phyloP scores from a whole-genome alignment of 1,140 invertebrate species.

The Leptopilina clavipes region DNA sequence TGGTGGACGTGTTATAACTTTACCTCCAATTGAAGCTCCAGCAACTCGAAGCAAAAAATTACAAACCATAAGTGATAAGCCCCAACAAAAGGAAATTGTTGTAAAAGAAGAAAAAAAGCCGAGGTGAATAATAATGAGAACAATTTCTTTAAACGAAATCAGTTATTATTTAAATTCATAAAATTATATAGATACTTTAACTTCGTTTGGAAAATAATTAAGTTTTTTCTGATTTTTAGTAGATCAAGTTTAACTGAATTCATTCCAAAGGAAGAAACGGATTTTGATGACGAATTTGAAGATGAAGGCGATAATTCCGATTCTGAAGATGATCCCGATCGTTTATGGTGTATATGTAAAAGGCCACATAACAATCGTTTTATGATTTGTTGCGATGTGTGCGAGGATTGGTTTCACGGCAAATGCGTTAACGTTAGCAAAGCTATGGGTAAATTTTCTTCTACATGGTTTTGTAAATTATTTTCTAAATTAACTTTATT shows the following conservation, averaged over 20 bases:
- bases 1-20: slow-evolving; percentile 82
- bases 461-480: not conserved
- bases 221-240: slow-evolving; percentile 37
- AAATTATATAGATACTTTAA: no score
- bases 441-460: slow-evolving; percentile 80
- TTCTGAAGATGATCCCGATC: slow-evolving; percentile 94
- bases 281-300: slow-evolving; percentile 62
- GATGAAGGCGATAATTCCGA: slow-evolving; percentile 78
- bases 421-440: slow-evolving; percentile 96
- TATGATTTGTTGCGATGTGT: slow-evolving; percentile 98
- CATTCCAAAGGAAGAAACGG: slow-evolving; percentile 40
- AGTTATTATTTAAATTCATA: not conserved
- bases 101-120: slow-evolving; percentile 32
- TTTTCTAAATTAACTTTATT: not conserved
- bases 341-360: slow-evolving; percentile 96
- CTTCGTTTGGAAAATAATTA: no score
- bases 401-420: slow-evolving; percentile 98
- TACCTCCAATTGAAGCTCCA: slow-evolving; percentile 87
- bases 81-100: slow-evolving; percentile 39
- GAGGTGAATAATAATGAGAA: slow-evolving; percentile 1
- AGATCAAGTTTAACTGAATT: slow-evolving; percentile 43
- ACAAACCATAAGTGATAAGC: slow-evolving; percentile 64
- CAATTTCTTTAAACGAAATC: no score
- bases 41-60: slow-evolving; percentile 78
- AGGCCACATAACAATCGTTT: slow-evolving; percentile 97